Evolutionary conservation across 1,140 invertebrate species (phyloP), one percentile per base, ranked within the genome.

Genomic region (Drosophila elegans): DNA sequence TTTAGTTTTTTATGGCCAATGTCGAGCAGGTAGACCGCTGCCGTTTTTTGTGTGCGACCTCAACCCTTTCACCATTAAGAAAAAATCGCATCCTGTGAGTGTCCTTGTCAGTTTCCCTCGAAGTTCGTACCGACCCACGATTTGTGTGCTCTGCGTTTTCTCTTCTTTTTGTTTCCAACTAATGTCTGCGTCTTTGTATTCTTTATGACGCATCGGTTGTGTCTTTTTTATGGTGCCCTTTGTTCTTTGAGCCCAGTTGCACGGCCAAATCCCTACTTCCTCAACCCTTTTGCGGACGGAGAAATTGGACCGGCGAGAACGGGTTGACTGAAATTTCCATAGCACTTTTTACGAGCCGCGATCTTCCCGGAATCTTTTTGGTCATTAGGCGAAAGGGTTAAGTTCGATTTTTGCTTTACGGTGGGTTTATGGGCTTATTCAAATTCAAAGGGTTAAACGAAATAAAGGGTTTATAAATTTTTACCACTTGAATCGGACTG

Each of bases 1-100:
- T 76, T 89, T 71, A 88, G 60, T 86, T 86, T 86, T 86, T 86
- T 86, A 86, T 81, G 78, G 48, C 44, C 51, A 51, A 36, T 12
- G 16, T 42, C n/a, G 34, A 10, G 44, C 53, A 64, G 46, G 55
- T 62, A 51, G 36, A 54, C n/a, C 39, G 54, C 55, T 54, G 56
- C 46, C 29, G 83, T 79, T 86, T 79, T 86, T 86, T 71, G 64
- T 56, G 36, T 3, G 36, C 67, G 51, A 46, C 45, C 34, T 48
- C 75, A 86, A 86, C 83, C 83, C 82, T 86, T 86, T 86, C 79
- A 77, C 79, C 83, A 86, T 86, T 86, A 86, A 86, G 39, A 86
- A 86, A 86, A 82, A 64, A 59, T 34, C 41, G 44, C 69, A 41
- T 71, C 72, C 51, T 38, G 27, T 11, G 3, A 38, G 29, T 88